phyloP scores from a whole-genome alignment of 64 coral and sea anemone species.

The Pachyseris speciosa region DNA sequence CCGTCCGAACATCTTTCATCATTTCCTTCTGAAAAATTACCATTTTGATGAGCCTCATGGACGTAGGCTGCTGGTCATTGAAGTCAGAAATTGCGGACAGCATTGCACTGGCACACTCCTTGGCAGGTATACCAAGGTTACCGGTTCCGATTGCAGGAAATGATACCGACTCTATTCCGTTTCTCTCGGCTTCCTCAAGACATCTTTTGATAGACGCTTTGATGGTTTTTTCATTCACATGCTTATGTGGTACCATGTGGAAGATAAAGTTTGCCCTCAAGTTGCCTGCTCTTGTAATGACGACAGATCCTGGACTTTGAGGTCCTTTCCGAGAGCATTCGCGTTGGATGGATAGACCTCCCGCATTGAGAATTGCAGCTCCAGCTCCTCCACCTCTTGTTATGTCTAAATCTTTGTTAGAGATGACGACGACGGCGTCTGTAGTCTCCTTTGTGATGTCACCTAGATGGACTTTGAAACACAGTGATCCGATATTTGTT shows the following conservation, averaged over 20 bases:
- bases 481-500: not conserved
- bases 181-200: conserved; percentile 25
- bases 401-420: conserved; percentile 47
- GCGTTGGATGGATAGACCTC: conserved; percentile 16
- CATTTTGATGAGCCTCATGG: conserved; percentile 54
- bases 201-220: conserved; percentile 28
- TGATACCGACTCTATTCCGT: conserved; percentile 35
- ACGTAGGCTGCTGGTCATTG: conserved; percentile 11
- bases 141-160: conserved; percentile 74
- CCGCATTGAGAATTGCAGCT: conserved; percentile 36
- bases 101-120: conserved; percentile 36
- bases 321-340: conserved; percentile 7
- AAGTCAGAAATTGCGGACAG: conserved; percentile 34
- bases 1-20: conserved; percentile 39
- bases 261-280: conserved; percentile 5
- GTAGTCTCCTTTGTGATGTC: conserved; percentile 66
- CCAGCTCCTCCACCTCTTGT: conserved; percentile 35
- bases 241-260: conserved; percentile 29
- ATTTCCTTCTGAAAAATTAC: conserved; percentile 57
- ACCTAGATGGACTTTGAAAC: conserved; percentile 6
- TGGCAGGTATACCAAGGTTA: conserved; percentile 40
- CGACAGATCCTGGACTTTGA: conserved; percentile 45
- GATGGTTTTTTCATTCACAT: not conserved
- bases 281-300: conserved; percentile 30
- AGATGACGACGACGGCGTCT: conserved; percentile 61